Evolutionary conservation across 2,888 invertebrate genomes (phyloP), one percentile per base, ranked within the genome.

Genomic region (Nephrotoma flavescens): DNA sequence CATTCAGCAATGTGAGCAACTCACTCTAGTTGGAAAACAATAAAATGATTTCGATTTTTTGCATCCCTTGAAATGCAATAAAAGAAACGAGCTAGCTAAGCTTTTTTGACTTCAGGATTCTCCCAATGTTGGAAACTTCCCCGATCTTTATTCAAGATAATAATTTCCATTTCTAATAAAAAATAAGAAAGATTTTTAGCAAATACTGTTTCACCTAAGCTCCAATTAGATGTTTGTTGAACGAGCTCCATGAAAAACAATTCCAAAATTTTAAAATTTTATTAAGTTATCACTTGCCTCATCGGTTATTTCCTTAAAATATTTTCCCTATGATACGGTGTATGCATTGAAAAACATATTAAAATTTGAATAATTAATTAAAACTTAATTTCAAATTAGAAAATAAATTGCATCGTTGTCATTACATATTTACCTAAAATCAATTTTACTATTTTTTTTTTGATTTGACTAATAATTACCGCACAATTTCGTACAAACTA

Each of bases 401-500:
- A 57, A 6, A 42, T 3, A 84, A 83, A 84, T 42, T n/a, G n/a
- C n/a, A 12, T 6, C 84, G 15, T 84, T 42, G 41, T 84, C 9
- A 42, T 84, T 84, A n/a, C n/a, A n/a, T n/a, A 84, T 84, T 84
- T 41, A 84, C 42, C 84, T 42, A 84, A 41, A n/a, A 84, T n/a
- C 15, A 42, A 84, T 84, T 85, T 85, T 85, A 85, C 85, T 44
- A 85, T 19, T 44, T 42, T 85, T 19, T 44, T 44, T 9, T 15
- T 6, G 1, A 11, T 42, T 45, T 44, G 19, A 19, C 31, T 45
- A 44, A 85, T 19, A 71, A 87, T 87, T 19, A 88, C 86, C 86
- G 88, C 11, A 87, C 88, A 85, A 87, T 87, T 86, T 83, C 86
- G 84, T 42, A 87, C 86, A n/a, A 87, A 85, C 19, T 86, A 31